phyloP scores from a whole-genome alignment of 2,113 vertebrate genomes.

The Pogonocichla stellata region DNA sequence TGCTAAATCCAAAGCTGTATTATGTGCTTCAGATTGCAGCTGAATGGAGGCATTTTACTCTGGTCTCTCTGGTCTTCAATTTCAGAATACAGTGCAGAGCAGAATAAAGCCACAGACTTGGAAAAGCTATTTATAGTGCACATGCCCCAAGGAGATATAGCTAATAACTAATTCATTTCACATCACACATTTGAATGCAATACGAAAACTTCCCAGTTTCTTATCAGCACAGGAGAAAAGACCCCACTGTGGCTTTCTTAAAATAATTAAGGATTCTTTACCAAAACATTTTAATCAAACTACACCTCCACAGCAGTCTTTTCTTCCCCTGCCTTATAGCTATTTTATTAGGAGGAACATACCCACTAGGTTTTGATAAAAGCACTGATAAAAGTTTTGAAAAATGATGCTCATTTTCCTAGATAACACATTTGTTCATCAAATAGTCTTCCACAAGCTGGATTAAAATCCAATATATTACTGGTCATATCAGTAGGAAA shows the following conservation, averaged over 20 bases:
- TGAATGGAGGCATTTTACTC: not conserved
- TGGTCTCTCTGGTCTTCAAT: not conserved
- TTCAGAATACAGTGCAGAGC: not conserved
- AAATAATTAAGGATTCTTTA: constrained; percentile 55
- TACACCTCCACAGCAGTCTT: not conserved
- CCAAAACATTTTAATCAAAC: constrained; percentile 57
- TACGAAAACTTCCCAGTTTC: constrained; percentile 36
- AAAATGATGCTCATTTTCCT: not conserved
- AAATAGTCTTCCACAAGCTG: not conserved
- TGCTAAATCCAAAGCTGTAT: not conserved
- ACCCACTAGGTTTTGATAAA: not conserved
- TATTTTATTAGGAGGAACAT: not conserved
- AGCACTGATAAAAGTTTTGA: not conserved
- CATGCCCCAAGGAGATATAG: not conserved
- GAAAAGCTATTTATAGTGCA: constrained; percentile 56
- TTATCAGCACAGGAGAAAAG: constrained; percentile 37
- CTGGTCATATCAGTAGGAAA: not conserved
- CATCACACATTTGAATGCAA: constrained; percentile 13
- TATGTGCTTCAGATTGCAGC: not conserved
- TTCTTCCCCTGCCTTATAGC: not conserved
- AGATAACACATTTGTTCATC: not conserved
- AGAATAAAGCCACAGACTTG: constrained; percentile 17
- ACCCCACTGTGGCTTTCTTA: constrained; percentile 12
- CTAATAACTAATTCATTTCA: constrained; percentile 59
- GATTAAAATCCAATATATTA: constrained; percentile 3